Evolutionary conservation across 2,888 invertebrate species (phyloP).

Genomic region (Mimas tiliae): DNA sequence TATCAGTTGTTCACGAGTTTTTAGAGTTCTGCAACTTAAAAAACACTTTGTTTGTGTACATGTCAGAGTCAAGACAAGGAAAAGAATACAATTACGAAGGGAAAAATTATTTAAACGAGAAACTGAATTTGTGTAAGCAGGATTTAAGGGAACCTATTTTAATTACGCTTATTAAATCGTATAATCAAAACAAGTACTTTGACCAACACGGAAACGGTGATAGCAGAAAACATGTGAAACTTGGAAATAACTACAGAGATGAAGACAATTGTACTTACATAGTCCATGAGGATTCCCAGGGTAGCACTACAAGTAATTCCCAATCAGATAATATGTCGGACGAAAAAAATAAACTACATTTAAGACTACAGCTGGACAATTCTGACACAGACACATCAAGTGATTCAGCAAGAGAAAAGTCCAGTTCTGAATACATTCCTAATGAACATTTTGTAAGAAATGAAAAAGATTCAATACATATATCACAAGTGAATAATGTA

Average conservation of each 20-base stretch:
- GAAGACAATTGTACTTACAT: conserved; percentile 76
- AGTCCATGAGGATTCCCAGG: conserved; percentile 73
- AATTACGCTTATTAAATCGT: conserved; percentile 61
- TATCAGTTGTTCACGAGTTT: conserved; percentile 90
- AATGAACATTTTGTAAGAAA: conserved; percentile 61
- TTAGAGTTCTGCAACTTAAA: conserved; percentile 92
- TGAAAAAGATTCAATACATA: conserved; percentile 35
- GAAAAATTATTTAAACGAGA: conserved; percentile 66
- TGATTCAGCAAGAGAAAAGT: conserved; percentile 71
- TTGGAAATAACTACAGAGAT: conserved; percentile 33
- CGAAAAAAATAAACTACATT: conserved; percentile 75
- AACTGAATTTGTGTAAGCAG: conserved; percentile 57
- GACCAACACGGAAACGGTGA: conserved; percentile 51
- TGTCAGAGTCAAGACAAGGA: conserved; percentile 90
- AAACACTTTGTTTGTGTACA: conserved; percentile 92
- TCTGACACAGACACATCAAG: conserved; percentile 80
- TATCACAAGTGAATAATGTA: neutral
- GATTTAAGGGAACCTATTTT: conserved; percentile 68
- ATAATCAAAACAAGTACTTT: conserved; percentile 50
- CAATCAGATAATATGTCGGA: conserved; percentile 78
- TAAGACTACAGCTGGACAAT: conserved; percentile 71
- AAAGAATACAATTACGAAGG: conserved; percentile 86
- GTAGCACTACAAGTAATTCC: conserved; percentile 67
- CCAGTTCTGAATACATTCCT: conserved; percentile 75
- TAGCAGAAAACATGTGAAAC: conserved; percentile 42